Base-by-base conservation (phyloP, 2,797 vertebrate genomes). In the Halcyon chelicuti region DNA sequence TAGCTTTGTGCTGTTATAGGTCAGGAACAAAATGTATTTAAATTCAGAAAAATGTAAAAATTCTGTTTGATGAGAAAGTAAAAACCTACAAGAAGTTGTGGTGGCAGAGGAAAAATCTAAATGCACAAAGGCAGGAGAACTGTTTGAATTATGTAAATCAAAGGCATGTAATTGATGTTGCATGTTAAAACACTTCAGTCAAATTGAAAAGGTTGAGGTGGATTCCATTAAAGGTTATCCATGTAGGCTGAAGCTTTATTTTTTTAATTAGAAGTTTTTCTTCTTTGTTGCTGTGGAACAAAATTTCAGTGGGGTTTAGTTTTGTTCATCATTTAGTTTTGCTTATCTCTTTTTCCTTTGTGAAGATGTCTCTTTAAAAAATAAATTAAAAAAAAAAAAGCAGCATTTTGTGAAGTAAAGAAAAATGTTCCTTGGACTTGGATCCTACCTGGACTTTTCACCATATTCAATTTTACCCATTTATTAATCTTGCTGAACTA, bases 121-220 rank as follows among this genome's bases (percentile, higher is more conserved):
- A 72, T 80, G 10, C 47, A 52, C 39, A 89, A 76, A 91, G 46
- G 72, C 62, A 54, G 10, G 79, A 74, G 80, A 78, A 90, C 71
- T 70, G 79, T 93, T 93, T 88, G 86, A 94, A 90, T 93, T 93
- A 94, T 47, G 49, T 92, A 95, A 95, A 96, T 94, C 81, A 80
- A 95, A 93, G 55, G 21, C 68, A 93, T 91, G 60, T 86, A 95
- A 94, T 90, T 94, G 89, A 97, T 91, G 89, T 35, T 86, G 57
- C 51, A 78, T 49, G 70, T 86, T 96, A 83, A 90, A 90, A 92
- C 42, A 83, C 58, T 92, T 97, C 76, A 67, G 49, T 91, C 79
- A 92, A 89, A 92, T 33, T 96, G 97, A 97, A 97, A 97, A 97
- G 95, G 94, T 97, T 97, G 96, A 95, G 26, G 84, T 77, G 62